phyloP scores from a whole-genome alignment of 1,140 invertebrate genomes.

The Hetaerina americana region DNA sequence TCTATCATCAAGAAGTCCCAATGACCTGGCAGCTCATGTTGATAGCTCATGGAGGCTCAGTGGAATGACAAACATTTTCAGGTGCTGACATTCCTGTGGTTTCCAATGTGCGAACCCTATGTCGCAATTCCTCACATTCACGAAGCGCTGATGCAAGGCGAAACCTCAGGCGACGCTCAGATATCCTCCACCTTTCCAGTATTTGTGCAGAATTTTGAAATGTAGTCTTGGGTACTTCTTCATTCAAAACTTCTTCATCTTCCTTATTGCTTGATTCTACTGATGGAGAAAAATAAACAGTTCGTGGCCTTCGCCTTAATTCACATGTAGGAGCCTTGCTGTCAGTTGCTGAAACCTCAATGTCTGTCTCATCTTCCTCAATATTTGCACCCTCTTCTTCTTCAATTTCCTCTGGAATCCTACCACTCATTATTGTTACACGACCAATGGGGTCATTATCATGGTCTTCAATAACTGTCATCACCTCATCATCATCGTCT shows the following conservation, averaged over 20 bases:
- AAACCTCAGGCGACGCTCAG: not conserved
- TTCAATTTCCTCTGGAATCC: not conserved
- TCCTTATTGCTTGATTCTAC: not conserved
- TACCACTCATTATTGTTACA: not conserved
- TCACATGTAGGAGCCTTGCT: not conserved
- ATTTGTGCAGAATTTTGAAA: not conserved
- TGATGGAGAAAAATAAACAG: not conserved
- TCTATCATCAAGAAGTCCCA: not conserved
- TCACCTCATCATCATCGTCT: not conserved
- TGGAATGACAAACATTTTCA: not conserved
- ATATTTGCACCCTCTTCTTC: not conserved
- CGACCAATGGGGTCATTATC: not conserved
- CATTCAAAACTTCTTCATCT: not conserved
- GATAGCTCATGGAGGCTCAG: conserved; percentile 3
- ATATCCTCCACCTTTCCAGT: not conserved
- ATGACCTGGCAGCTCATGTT: not conserved
- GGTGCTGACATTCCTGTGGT: not conserved
- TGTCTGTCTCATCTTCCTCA: not conserved
- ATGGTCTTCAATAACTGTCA: not conserved
- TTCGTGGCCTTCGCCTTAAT: not conserved
- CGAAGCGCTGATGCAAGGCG: not conserved
- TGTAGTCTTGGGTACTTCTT: not conserved
- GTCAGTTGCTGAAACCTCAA: not conserved
- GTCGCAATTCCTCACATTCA: not conserved
- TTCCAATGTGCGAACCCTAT: not conserved